phyloP scores from a whole-genome alignment of 2,113 vertebrate genomes.

The Ailurus styani region DNA sequence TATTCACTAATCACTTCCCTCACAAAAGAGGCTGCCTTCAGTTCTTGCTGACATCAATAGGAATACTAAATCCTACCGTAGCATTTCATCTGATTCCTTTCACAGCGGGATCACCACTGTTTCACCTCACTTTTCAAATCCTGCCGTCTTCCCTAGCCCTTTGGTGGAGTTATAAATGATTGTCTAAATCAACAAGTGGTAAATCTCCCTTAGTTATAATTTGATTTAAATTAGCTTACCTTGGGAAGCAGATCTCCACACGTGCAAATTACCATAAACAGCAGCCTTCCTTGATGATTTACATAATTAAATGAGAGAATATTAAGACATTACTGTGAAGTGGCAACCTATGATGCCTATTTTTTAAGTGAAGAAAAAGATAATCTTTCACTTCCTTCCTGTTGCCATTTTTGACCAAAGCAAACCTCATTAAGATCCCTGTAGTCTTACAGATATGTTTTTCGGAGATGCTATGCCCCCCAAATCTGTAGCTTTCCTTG shows the following conservation, averaged over 20 bases:
- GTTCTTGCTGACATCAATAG: slow-evolving; percentile 74
- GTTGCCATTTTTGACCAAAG: not conserved
- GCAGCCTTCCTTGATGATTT: slow-evolving; percentile 58
- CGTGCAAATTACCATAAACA: slow-evolving; percentile 72
- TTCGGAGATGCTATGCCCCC: not conserved
- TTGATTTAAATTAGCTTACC: slow-evolving; percentile 78
- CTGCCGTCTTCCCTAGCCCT: slow-evolving; percentile 24
- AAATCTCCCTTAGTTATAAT: slow-evolving; percentile 71
- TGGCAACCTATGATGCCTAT: slow-evolving; percentile 45
- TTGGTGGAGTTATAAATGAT: slow-evolving; percentile 76
- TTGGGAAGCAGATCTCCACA: slow-evolving; percentile 66
- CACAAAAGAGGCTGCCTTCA: slow-evolving; percentile 66
- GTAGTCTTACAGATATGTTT: not conserved
- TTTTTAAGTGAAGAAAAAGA: slow-evolving; percentile 26
- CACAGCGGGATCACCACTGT: slow-evolving; percentile 72
- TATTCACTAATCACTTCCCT: slow-evolving; percentile 76
- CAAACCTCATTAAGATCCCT: not conserved
- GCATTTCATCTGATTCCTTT: slow-evolving; percentile 78
- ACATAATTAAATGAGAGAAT: slow-evolving; percentile 74
- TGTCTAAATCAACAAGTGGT: slow-evolving; percentile 70
- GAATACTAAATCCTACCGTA: slow-evolving; percentile 78
- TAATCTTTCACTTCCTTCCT: slow-evolving; percentile 13
- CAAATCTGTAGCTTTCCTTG: slow-evolving; percentile 38
- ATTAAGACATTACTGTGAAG: slow-evolving; percentile 60
- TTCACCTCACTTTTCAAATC: slow-evolving; percentile 78